Base-by-base conservation (phyloP, 2,888 invertebrate species). In the Gasteruption jaculator region DNA sequence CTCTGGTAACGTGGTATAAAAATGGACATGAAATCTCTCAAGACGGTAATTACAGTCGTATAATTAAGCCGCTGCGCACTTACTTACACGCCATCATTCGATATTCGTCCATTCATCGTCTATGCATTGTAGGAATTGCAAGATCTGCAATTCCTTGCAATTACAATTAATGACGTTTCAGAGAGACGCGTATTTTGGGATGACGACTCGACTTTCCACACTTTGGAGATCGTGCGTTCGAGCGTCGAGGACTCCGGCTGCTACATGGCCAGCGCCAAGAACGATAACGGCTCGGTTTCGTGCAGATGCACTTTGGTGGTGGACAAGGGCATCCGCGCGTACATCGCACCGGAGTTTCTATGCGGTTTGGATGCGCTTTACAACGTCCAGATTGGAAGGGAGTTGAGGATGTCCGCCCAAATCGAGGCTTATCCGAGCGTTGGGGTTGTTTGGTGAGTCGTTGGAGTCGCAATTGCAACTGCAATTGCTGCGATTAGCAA, bases 1-100 rank as follows among this genome's bases (percentile, higher is more conserved):
- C 92, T 0, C 73, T 73, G 12, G 73, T 95, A 22, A 79, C 80
- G n/a, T 96, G 95, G 95, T 83, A 76, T 64, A 90, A 86, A 65
- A 85, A 93, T 61, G 86, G 84, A 1, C 71, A 78, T 41, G 75
- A 81, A 50, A 72, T 89, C 7, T 54, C 56, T 2, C 63, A 74
- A 50, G 79, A 80, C 53, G 78, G 85, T 79, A 66, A n/a, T n/a
- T n/a, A n/a, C n/a, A n/a, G n/a, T n/a, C n/a, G n/a, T n/a, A n/a
- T n/a, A n/a, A n/a, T n/a, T n/a, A n/a, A n/a, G n/a, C n/a, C n/a
- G n/a, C n/a, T n/a, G n/a, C n/a, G n/a, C n/a, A n/a, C n/a, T n/a
- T n/a, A n/a, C n/a, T n/a, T n/a, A n/a, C n/a, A n/a, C n/a, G n/a
- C n/a, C n/a, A n/a, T n/a, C n/a, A n/a, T n/a, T n/a, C n/a, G n/a